Evolutionary conservation across 2,888 invertebrate species (phyloP).

Genomic region (Thereva nobilitata): DNA sequence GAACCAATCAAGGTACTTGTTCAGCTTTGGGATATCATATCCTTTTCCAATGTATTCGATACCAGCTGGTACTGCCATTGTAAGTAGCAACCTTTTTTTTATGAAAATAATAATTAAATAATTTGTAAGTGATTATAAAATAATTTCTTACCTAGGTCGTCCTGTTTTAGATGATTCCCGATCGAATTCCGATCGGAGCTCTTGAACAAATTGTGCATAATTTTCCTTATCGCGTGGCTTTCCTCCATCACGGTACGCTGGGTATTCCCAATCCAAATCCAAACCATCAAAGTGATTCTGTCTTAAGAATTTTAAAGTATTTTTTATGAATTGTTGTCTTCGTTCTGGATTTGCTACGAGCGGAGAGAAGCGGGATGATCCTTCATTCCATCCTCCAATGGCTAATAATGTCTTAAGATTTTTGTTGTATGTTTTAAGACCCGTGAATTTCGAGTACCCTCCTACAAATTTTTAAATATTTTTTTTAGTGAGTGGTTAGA

Average conservation of each 20-base stretch:
- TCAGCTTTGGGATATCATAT: slow-evolving; percentile 85
- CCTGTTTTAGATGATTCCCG: slow-evolving; percentile 83
- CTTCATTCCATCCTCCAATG: slow-evolving; percentile 94
- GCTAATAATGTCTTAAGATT: slow-evolving; percentile 88
- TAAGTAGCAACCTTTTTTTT: slow-evolving; percentile 78
- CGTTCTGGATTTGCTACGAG: slow-evolving; percentile 79
- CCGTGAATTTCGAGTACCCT: slow-evolving; percentile 92
- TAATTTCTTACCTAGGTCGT: slow-evolving; percentile 60
- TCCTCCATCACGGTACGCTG: slow-evolving; percentile 64
- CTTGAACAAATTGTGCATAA: slow-evolving; percentile 85
- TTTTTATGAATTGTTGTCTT: slow-evolving; percentile 80
- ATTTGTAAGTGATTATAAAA: slow-evolving; percentile 4
- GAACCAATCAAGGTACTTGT: slow-evolving; percentile 89
- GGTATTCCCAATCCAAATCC: slow-evolving; percentile 84
- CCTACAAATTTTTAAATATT: slow-evolving; percentile 60
- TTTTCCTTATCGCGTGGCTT: slow-evolving; percentile 82
- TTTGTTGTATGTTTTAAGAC: slow-evolving; percentile 90
- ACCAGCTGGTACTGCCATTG: slow-evolving; percentile 94
- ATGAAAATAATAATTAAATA: slow-evolving; percentile 5
- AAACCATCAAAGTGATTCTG: slow-evolving; percentile 93
- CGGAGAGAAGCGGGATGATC: slow-evolving; percentile 83
- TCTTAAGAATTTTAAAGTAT: slow-evolving; percentile 81
- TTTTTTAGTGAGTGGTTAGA: too few species aligned
- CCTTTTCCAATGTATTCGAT: slow-evolving; percentile 92
- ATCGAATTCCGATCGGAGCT: slow-evolving; percentile 87